These are phyloP conservation scores for Silvanus unidentatus DNA, from an alignment of 2,888 invertebrate species.

Conservation along the genomic window DNA sequence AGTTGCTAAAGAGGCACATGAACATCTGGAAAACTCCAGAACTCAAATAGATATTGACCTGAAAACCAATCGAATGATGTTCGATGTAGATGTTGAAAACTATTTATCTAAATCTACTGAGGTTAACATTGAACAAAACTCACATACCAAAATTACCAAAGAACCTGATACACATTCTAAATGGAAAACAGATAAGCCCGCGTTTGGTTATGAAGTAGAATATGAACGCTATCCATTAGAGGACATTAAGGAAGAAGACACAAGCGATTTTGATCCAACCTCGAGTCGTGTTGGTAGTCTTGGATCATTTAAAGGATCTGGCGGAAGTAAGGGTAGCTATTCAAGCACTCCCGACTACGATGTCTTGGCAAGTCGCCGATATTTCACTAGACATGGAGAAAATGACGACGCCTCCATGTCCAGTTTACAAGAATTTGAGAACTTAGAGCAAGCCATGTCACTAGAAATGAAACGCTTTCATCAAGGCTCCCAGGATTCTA, in stretches of 20 bases:
- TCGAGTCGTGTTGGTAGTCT: slow-evolving; percentile 71
- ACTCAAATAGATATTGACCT: slow-evolving; percentile 56
- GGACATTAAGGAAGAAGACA: slow-evolving; percentile 89
- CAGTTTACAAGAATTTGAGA: slow-evolving; percentile 91
- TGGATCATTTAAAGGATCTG: slow-evolving; percentile 70
- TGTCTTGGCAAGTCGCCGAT: slow-evolving; percentile 72
- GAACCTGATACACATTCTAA: slow-evolving; percentile 72
- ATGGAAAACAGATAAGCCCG: slow-evolving; percentile 83
- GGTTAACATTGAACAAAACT: slow-evolving; percentile 49
- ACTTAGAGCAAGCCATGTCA: slow-evolving; percentile 76
- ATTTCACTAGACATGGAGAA: slow-evolving; percentile 75
- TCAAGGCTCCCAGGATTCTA: slow-evolving; percentile 74
- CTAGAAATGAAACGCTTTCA: slow-evolving; percentile 69
- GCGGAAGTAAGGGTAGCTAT: slow-evolving; percentile 70
- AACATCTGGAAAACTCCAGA: slow-evolving; percentile 76
- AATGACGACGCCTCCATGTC: slow-evolving; percentile 89
- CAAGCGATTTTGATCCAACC: slow-evolving; percentile 72
- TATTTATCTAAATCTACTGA: slow-evolving; percentile 65
- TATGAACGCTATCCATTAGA: slow-evolving; percentile 78
- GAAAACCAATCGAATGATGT: slow-evolving; percentile 52
- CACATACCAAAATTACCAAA: slow-evolving; percentile 47
- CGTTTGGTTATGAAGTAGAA: slow-evolving; percentile 67
- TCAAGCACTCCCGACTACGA: slow-evolving; percentile 92
- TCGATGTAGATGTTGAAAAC: slow-evolving; percentile 68
- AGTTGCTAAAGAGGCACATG: slow-evolving; percentile 79